phyloP scores from a whole-genome alignment of 2,113 vertebrate species.

The Excalfactoria chinensis region DNA sequence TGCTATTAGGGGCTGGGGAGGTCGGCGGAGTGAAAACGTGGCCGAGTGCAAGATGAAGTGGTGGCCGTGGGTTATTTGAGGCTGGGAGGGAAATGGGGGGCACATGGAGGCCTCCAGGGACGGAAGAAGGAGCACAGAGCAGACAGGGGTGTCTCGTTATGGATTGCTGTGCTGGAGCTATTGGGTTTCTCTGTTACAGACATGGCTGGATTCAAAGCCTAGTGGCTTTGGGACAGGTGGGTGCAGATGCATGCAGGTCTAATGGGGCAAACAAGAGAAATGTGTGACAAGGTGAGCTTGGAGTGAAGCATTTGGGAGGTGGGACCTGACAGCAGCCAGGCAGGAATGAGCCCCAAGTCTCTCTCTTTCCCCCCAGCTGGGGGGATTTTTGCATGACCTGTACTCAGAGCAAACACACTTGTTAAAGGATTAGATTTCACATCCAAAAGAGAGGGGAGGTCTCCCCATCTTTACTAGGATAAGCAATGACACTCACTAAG shows the following conservation, averaged over 20 bases:
- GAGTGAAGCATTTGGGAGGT: not conserved
- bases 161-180: not conserved
- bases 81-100: not conserved
- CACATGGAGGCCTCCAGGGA: not conserved
- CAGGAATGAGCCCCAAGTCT: not conserved
- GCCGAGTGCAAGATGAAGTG: not conserved
- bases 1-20: conserved; percentile 43
- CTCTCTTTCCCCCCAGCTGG: not conserved
- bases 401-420: not conserved
- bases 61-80: not conserved
- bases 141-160: not conserved
- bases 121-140: not conserved
- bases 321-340: not conserved
- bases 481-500: not conserved
- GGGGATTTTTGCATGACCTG: not conserved
- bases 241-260: not conserved
- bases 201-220: not conserved
- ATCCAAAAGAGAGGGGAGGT: not conserved
- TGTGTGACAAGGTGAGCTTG: not conserved
- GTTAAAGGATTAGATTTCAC: not conserved
- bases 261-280: not conserved
- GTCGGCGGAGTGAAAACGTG: conserved; percentile 1
- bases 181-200: not conserved
- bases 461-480: not conserved
- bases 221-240: fast-evolving